These are phyloP conservation scores for Hipposideros larvatus DNA, from an alignment of 2,797 vertebrate genomes.

Conservation along the genomic window DNA sequence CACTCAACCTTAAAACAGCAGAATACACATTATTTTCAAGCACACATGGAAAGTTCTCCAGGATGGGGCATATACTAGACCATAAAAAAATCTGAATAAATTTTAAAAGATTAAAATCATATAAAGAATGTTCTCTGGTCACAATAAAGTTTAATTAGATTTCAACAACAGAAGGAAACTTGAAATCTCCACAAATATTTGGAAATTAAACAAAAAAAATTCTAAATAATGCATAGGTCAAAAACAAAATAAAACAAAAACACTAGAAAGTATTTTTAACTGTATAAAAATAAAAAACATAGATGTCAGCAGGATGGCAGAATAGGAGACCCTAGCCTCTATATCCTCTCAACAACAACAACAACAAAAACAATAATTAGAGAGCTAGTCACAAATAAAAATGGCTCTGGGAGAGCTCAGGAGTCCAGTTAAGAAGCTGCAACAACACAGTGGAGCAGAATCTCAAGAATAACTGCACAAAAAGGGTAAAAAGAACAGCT, in stretches of 20 bases:
- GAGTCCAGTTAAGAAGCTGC: not conserved
- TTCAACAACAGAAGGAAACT: not conserved
- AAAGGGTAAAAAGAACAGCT: not conserved
- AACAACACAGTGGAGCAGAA: not conserved
- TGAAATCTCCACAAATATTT: not conserved
- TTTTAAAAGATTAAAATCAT: too few species aligned
- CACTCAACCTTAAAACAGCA: not conserved
- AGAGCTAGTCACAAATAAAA: not conserved
- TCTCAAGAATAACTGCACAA: not conserved
- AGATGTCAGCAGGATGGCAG: not conserved
- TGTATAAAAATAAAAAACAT: not conserved
- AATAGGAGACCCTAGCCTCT: not conserved
- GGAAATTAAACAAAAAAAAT: not conserved
- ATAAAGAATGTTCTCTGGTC: not conserved
- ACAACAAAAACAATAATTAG: not conserved
- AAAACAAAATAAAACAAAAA: not conserved
- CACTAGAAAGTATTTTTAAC: not conserved
- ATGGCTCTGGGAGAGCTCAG: not conserved
- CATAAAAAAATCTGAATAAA: too few species aligned
- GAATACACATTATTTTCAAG: not conserved
- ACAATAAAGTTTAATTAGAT: not conserved
- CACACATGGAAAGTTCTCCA: not conserved
- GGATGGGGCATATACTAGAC: too few species aligned
- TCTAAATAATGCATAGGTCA: not conserved
- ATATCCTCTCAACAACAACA: too few species aligned